Evolutionary conservation across 2,888 invertebrate species (phyloP), one percentile per base, ranked within the genome.

Genomic region (Melanophora roralis): DNA sequence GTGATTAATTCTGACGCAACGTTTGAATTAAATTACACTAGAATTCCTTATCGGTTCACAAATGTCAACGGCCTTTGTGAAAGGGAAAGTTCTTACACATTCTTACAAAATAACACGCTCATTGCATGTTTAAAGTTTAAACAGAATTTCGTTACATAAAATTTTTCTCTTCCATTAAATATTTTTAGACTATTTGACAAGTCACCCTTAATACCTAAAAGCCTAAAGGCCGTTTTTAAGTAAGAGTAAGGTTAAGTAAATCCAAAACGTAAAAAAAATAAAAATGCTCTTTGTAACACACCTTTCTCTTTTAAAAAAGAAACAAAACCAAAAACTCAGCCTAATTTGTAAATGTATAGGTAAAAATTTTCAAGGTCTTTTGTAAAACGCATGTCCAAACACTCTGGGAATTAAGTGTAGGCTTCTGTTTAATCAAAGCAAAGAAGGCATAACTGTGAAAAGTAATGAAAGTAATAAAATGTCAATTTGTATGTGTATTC

Each of bases 351-450:
- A 14, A 53, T 43, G 32, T 38, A 19, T 16, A 51, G 32, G 14
- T 53, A 67, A 59, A 45, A 43, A 59, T 38, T 51, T 80, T 80
- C 80, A 80, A 80, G 80, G 80, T 73, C 80, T 8, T 45, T 7
- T 73, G 38, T 49, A 76, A 49, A 68, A 80, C 80, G 80, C 80
- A 76, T 80, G 80, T 14, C 76, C 62, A 59, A 23, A 27, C 11
- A 19, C 49, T 76, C 67, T 16, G 62, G 21, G 34, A 49, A n/a
- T 72, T 68, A 34, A 1, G 14, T 43, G n/a, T 36, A 34, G 40
- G 11, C 11, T 51, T 27, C 27, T 27, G 19, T 80, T n/a, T n/a
- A n/a, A n/a, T n/a, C n/a, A n/a, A n/a, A n/a, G n/a, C n/a, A n/a
- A n/a, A n/a, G n/a, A n/a, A 71, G 75, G 74, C 78, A 5, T 27